Base-by-base conservation (phyloP, 2,113 vertebrate genomes). In the Oryzias javanicus region DNA sequence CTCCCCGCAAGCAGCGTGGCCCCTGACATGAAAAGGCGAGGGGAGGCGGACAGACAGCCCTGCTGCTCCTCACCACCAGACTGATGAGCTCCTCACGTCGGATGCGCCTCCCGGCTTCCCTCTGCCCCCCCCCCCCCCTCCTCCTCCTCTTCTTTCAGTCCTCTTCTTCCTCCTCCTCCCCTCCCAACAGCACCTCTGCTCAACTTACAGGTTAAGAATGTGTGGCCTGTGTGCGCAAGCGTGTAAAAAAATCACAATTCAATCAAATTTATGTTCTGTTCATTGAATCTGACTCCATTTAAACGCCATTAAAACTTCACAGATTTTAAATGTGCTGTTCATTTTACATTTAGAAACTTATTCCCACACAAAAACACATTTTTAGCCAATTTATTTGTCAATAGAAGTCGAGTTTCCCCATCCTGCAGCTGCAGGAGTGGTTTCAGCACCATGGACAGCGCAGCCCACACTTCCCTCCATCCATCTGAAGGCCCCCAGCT, bases 181-280 rank as follows among this genome's bases (percentile, higher is more conserved):
- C 67, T 64, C 70, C 91, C 82, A 86, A 86, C 87, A 83, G 86
- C 89, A 85, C 65, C 91, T 84, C 76, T 89, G 73, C 93, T 95
- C 93, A 92, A 88, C 83, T 95, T 96, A 94, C 94, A 92, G 81
- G 89, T 87, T 54, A 88, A 77, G 49, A 76, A 58, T 51, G 48
- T 51, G 25, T 24, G 54, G 16, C 56, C 74, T 69, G 16, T 50
- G n/a, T 78, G 75, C 60, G 64, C 69, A 76, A 42, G 63, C 61
- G 55, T 81, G 47, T 17, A 60, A 19, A 25, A 60, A 6, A n/a
- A 71, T 59, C 13, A 42, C 40, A 27, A 5, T 65, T 50, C 1
- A n/a, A 50, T 42, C 49, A 49, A 58, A 67, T 35, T 8, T 35
- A 8, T 8, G 6, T 35, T 35, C 5, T 3, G 25, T 5, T 25